Conservation (phyloP, 1,140 invertebrate genomes). For the Cheumatopsyche charites region DNA sequence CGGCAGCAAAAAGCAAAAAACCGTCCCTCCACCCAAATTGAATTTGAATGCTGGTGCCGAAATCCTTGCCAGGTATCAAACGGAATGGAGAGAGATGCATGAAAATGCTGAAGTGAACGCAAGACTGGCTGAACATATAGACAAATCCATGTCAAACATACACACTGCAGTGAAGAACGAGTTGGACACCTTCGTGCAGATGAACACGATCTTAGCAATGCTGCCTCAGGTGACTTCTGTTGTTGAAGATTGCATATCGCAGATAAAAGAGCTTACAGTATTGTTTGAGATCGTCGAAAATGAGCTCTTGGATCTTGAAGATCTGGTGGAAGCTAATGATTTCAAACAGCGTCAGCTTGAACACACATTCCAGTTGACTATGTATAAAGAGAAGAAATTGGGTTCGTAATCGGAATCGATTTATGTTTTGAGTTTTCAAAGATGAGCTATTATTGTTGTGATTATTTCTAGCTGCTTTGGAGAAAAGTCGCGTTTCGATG, state of each 20-base stretch:
- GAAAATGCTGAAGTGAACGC: conserved; percentile 43
- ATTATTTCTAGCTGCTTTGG: conserved; percentile 30
- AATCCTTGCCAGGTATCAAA: conserved; percentile 43
- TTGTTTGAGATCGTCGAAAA: conserved; percentile 36
- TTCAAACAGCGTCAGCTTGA: conserved; percentile 42
- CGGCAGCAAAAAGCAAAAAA: background rate
- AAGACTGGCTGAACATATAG: conserved; percentile 35
- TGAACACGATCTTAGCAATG: conserved; percentile 27
- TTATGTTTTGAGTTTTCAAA: too few species aligned
- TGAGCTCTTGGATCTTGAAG: conserved; percentile 40
- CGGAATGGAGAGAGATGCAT: conserved; percentile 42
- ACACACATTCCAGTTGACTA: conserved; percentile 43
- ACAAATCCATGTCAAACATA: conserved; percentile 36
- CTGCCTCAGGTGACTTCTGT: conserved; percentile 37
- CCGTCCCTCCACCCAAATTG: background rate
- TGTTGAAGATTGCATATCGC: conserved; percentile 35
- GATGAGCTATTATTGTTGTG: background rate
- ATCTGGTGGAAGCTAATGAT: conserved; percentile 35
- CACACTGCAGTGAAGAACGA: conserved; percentile 35
- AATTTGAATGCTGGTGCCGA: conserved; percentile 34
- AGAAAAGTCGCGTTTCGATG: conserved; percentile 19
- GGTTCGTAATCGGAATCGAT: too few species aligned
- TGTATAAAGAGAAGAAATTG: conserved; percentile 47
- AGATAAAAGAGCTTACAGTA: conserved; percentile 21
- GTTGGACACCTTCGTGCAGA: conserved; percentile 32